phyloP scores from a whole-genome alignment of 2,888 invertebrate genomes.

The Eudasyphora cyanicolor region DNA sequence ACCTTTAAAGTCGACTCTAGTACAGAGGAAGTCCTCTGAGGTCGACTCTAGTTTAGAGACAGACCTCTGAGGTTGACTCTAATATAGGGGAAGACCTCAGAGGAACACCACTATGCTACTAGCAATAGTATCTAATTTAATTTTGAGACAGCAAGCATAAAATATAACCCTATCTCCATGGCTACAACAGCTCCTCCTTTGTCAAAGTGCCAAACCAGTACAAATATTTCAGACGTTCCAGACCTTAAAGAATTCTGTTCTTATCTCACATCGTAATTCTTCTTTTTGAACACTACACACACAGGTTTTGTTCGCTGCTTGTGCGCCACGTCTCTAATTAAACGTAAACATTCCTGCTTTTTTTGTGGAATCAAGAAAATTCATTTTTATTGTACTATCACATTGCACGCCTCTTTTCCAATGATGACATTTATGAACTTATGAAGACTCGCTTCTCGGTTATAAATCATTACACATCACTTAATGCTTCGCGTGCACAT shows the following conservation, averaged over 20 bases:
- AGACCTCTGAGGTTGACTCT: too few species aligned
- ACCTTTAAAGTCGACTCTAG: too few species aligned
- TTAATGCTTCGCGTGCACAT: slow-evolving; percentile 47
- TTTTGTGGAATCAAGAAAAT: slow-evolving; percentile 1
- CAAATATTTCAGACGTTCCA: neutral
- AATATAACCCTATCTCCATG: too few species aligned
- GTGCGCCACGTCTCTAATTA: slow-evolving; percentile 46
- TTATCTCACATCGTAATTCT: neutral
- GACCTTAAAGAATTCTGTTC: slow-evolving; percentile 11
- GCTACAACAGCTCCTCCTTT: too few species aligned
- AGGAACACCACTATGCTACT: too few species aligned
- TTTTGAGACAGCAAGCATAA: too few species aligned
- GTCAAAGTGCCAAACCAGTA: neutral
- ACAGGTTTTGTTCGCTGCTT: neutral
- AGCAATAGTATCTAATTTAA: too few species aligned
- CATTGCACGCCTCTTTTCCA: slow-evolving; percentile 55
- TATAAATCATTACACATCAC: slow-evolving; percentile 69
- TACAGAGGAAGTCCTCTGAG: too few species aligned
- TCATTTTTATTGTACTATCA: slow-evolving; percentile 25
- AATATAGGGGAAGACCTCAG: too few species aligned
- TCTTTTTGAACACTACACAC: slow-evolving; percentile 32
- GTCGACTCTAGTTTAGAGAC: too few species aligned
- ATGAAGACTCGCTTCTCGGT: slow-evolving; percentile 65
- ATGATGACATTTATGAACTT: slow-evolving; percentile 69
- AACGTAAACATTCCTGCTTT: slow-evolving; percentile 36